phyloP scores from a whole-genome alignment of 2,113 vertebrate genomes.

The Bothrops jararaca region DNA sequence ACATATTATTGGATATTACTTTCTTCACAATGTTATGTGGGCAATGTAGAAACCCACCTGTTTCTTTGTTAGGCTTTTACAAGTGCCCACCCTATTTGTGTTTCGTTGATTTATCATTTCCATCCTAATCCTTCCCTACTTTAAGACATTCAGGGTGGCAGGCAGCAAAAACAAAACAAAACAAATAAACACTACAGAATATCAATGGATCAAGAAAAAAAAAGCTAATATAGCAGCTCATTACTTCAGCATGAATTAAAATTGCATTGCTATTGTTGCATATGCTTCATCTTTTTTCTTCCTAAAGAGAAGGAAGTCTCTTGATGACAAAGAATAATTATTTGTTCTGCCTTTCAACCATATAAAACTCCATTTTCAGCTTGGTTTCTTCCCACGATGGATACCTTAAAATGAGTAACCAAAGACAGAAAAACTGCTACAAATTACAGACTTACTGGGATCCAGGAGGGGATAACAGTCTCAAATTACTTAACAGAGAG shows the following conservation, averaged over 20 bases:
- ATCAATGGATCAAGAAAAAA: not conserved
- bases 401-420: conserved; percentile 47
- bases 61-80: not conserved
- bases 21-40: conserved; percentile 45
- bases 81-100: not conserved
- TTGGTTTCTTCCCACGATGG: conserved; percentile 25
- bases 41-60: conserved; percentile 10
- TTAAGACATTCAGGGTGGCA: not conserved
- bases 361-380: conserved; percentile 16
- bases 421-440: not conserved
- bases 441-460: not conserved
- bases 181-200: not conserved
- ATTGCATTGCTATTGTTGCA: not conserved
- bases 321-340: conserved; percentile 54
- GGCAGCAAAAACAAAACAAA: not conserved
- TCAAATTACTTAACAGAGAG: not conserved
- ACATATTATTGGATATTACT: conserved; percentile 23
- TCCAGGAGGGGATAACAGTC: too few species aligned
- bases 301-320: not conserved
- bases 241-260: not conserved
- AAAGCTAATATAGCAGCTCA: not conserved
- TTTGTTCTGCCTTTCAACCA: conserved; percentile 31
- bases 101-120: not conserved
- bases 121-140: not conserved
- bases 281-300: not conserved